Evolutionary conservation across 2,113 vertebrate species (phyloP), one percentile per base, ranked within the genome.

Genomic region (Hoplias malabaricus): DNA sequence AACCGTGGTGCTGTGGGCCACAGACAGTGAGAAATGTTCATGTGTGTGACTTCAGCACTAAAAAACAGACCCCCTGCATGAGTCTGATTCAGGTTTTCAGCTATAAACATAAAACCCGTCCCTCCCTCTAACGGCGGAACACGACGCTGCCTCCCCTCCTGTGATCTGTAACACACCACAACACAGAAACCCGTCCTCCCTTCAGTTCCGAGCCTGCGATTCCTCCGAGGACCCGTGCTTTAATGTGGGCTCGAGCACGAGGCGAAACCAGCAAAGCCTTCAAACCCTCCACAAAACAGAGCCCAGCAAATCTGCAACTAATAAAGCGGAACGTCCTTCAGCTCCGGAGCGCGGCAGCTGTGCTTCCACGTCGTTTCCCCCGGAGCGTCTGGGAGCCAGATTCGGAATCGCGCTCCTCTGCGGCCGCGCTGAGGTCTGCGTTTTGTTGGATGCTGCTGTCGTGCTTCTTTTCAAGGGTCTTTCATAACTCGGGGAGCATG

Each of bases 401-500:
- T n/a, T n/a, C n/a, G n/a, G n/a, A n/a, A n/a, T n/a, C n/a, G n/a
- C n/a, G n/a, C n/a, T n/a, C n/a, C n/a, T n/a, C 13, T 25, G 57
- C 9, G 42, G 70, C 40, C 43, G 40, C 12, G 36, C 27, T 40
- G 50, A 61, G 50, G 53, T 61, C 21, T 67, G 61, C 73, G 61
- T 23, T 11, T 29, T 63, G 74, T 13, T 69, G 34, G 75, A 73
- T 57, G 67, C 71, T 76, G 89, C 85, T 65, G 63, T 82, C 82
- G 84, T 80, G 85, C 80, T 81, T 82, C 83, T 76, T 89, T 85
- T 84, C 79, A 90, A 90, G 92, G 92, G 91, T 92, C 91, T 90
- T 93, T 91, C 89, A 90, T 90, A 90, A 90, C 84, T 76, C 80
- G 84, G 79, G 81, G 84, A 84, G 83, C 92, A 54, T 87, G 91